Evolutionary conservation across 1,140 invertebrate genomes (phyloP).

Genomic region (Drosophila sturtevanti): DNA sequence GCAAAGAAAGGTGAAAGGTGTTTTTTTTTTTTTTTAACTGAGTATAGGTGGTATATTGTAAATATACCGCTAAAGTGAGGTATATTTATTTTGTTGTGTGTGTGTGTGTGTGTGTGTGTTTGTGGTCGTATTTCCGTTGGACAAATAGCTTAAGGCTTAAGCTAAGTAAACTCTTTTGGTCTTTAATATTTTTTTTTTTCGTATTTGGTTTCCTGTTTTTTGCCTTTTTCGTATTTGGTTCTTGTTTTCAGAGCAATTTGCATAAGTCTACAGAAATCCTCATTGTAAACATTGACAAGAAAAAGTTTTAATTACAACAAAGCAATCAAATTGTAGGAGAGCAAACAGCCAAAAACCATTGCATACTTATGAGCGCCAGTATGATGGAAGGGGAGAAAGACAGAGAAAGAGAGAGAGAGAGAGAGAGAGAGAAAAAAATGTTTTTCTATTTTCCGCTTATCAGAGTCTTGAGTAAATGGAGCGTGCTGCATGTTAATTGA

Average conservation of each 20-base stretch:
- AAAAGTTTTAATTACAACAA: constrained; percentile 74
- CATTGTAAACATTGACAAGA: constrained; percentile 59
- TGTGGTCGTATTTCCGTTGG: not conserved
- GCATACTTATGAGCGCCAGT: constrained; percentile 63
- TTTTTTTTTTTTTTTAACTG: not conserved
- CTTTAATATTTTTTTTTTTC: not conserved
- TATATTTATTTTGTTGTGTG: not conserved
- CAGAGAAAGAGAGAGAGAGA: too few species aligned
- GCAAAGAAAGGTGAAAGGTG: too few species aligned
- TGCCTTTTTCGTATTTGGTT: not conserved
- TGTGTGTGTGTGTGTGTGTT: constrained; percentile 18
- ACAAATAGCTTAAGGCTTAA: constrained; percentile 9
- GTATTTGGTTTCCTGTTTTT: not conserved
- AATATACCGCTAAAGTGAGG: not conserved
- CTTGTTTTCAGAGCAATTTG: not conserved
- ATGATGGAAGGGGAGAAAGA: not conserved
- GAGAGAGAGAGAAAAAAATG: not conserved
- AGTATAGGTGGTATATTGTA: not conserved
- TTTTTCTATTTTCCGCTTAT: constrained; percentile 18
- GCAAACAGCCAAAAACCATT: constrained; percentile 36
- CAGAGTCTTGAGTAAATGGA: constrained; percentile 44
- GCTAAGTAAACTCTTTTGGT: constrained; percentile 5
- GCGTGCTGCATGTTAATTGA: constrained; percentile 61
- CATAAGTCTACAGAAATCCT: constrained; percentile 30
- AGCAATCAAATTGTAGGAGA: constrained; percentile 45